Base-by-base conservation (phyloP, 1,140 invertebrate species). In the Calosoma granatense region DNA sequence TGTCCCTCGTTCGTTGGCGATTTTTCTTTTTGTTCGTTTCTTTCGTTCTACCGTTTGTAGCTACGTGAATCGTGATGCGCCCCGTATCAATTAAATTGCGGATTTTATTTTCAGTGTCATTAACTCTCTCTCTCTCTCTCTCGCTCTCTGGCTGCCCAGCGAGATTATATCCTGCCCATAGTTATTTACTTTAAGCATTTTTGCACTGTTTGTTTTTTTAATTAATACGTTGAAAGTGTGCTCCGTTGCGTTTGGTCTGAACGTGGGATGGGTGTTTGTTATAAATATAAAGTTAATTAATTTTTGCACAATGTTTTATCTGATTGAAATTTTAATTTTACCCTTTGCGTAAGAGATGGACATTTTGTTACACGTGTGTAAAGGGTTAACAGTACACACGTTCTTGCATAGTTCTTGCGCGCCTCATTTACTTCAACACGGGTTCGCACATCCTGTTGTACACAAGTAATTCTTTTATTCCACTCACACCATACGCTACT, bases 51-150 rank as follows among this genome's bases (percentile, higher is more conserved):
- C 26, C 6, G 26, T 36, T 36, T n/a, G 26, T n/a, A n/a, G 17
- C 9, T 9, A 9, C 41, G 9, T 3, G 17, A 47, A 47, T 12
- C 41, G 41, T 47, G 41, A 47, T 47, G 41, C n/a, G n/a, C 9
- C 17, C 41, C 3, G 6, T 6, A 47, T 47, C 41, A 47, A 47
- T 47, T 47, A 47, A 47, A 47, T 12, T 17, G 41, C 41, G 41
- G 17, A 47, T 47, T 47, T 47, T 47, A 47, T 9, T 47, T 47
- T 47, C 41, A 11, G 41, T 47, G 41, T 47, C 41, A 47, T 47
- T 47, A 47, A 47, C 41, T n/a, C n/a, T n/a, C n/a, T n/a, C n/a
- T n/a, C n/a, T n/a, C n/a, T n/a, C n/a, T n/a, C n/a, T n/a, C n/a
- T n/a, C n/a, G n/a, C n/a, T n/a, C n/a, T n/a, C n/a, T 47, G 17